A percentile compares a stretch with the other conserved stretches of the same genome.
phyloP scores from a whole-genome alignment of 2,888 invertebrate species.

The Andrena fulva region DNA sequence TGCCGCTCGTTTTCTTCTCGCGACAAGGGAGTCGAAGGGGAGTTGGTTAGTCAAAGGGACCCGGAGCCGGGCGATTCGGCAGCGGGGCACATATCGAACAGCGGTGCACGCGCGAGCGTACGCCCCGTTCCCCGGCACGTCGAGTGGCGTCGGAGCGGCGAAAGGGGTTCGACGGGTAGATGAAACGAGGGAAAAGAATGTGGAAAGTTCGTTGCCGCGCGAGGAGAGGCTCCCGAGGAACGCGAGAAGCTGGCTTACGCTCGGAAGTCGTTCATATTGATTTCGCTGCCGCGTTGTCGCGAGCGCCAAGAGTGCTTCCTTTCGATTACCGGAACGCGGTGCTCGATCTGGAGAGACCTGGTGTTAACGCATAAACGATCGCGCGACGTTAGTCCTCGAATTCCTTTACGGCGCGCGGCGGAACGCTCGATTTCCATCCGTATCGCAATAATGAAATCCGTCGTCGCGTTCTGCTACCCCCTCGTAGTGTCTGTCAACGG shows the following conservation, averaged over 20 bases:
- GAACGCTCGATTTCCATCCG: not conserved
- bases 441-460: not conserved
- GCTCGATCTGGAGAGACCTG: not conserved
- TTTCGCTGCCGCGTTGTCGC: constrained; percentile 18
- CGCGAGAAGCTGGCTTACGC: not conserved
- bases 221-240: not conserved
- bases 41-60: not conserved
- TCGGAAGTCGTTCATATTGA: constrained; percentile 36
- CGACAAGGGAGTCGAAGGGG: not conserved
- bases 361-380: constrained; percentile 5
- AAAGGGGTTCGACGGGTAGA: not conserved
- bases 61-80: not conserved
- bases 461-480: not conserved
- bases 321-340: constrained; percentile 30
- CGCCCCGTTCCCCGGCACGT: not conserved
- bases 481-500: not conserved
- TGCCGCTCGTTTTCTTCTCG: not conserved
- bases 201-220: constrained; percentile 2
- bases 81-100: constrained; percentile 9
- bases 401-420: not conserved
- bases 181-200: not conserved
- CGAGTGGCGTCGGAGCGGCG: not conserved
- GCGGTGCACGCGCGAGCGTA: constrained; percentile 1
- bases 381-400: constrained; percentile 9
- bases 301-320: constrained; percentile 9